Evolutionary conservation across 1,140 invertebrate genomes (phyloP).

Genomic region (Subanguina moxae): DNA sequence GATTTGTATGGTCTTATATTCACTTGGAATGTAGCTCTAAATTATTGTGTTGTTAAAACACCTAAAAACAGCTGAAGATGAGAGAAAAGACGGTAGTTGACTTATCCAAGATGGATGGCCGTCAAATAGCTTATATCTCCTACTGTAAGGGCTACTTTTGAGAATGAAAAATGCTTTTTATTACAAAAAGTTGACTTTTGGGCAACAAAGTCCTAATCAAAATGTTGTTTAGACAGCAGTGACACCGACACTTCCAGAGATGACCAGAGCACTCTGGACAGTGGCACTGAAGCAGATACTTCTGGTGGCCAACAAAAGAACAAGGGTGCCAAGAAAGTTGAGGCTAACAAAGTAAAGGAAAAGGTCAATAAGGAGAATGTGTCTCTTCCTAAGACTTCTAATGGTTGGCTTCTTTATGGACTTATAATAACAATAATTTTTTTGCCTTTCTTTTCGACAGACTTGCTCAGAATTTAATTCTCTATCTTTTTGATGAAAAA

Average conservation of each 20-base stretch:
- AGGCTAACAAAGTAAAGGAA: not conserved
- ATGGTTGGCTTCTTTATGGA: too few species aligned
- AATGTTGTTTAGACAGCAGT: slow-evolving; percentile 8
- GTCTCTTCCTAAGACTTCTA: too few species aligned
- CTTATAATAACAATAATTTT: too few species aligned
- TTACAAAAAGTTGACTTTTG: not conserved
- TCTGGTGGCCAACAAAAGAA: not conserved
- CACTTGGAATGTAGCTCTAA: not conserved
- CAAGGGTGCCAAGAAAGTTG: not conserved
- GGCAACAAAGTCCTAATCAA: too few species aligned
- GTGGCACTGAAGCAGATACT: not conserved
- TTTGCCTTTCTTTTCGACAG: too few species aligned
- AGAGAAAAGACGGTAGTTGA: slow-evolving; percentile 45
- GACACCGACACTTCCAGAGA: not conserved
- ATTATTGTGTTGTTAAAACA: not conserved
- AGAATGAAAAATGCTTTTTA: not conserved
- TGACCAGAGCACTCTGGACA: not conserved
- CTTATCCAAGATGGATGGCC: slow-evolving; percentile 29
- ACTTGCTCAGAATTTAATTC: too few species aligned
- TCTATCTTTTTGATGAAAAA: too few species aligned
- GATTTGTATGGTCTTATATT: not conserved
- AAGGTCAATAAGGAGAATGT: not conserved
- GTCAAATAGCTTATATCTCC: slow-evolving; percentile 41
- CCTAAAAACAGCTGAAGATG: slow-evolving; percentile 22
- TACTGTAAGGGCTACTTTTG: slow-evolving; percentile 34